These are phyloP conservation scores for Heliconius congener DNA, from an alignment of 1,140 invertebrate genomes.

Conservation along the genomic window DNA sequence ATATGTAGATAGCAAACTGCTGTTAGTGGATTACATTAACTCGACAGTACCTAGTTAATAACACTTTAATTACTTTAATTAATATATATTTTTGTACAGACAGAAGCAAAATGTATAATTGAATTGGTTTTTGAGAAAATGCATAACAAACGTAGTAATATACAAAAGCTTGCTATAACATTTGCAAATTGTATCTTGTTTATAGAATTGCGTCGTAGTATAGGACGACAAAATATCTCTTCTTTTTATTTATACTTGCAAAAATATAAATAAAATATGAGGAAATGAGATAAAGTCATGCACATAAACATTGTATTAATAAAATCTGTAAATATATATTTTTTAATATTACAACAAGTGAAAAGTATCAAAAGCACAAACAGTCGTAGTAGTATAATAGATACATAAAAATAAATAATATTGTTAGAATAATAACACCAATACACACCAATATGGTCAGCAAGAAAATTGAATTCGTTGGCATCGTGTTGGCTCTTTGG, in stretches of 20 bases:
- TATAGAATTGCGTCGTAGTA: not conserved
- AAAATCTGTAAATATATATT: not conserved
- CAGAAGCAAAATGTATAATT: not conserved
- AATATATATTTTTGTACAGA: not conserved
- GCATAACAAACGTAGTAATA: not conserved
- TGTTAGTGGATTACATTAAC: conserved; percentile 58
- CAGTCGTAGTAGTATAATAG: too few relatives aligned
- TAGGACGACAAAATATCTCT: not conserved
- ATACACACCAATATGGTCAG: conserved; percentile 59
- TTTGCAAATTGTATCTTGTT: not conserved
- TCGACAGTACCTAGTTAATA: conserved; percentile 27
- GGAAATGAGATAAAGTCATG: not conserved
- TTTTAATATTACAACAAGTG: not conserved
- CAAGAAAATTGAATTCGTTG: conserved; percentile 74
- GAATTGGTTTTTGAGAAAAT: too few relatives aligned
- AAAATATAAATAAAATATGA: not conserved
- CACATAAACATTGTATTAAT: too few relatives aligned
- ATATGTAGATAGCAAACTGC: conserved; percentile 37
- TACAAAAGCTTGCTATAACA: not conserved
- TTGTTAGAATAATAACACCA: conserved; percentile 41
- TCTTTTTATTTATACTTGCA: too few relatives aligned
- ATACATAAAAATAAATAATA: conserved; percentile 3
- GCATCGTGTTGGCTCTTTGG: conserved; percentile 59
- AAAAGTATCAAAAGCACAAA: not conserved
- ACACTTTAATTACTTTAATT: conserved; percentile 1